These are phyloP conservation scores for Zaprionus taronus DNA, from an alignment of 1,140 invertebrate species.

Conservation along the genomic window DNA sequence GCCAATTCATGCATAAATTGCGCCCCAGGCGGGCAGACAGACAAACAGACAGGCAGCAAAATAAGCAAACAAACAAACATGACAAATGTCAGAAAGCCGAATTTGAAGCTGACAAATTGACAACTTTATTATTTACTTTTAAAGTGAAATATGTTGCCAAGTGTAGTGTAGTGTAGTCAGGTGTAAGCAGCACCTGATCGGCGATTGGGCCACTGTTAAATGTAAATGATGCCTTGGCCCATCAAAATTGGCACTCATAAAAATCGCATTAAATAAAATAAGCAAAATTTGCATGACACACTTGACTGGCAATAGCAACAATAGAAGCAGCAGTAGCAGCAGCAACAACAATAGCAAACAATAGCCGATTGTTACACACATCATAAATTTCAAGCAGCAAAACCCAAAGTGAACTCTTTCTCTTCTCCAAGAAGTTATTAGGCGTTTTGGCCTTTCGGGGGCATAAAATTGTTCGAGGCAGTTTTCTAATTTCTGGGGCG, in stretches of 20 bases:
- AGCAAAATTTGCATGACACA: constrained; percentile 72
- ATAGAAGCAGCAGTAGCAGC: constrained; percentile 14
- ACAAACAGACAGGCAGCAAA: constrained; percentile 11
- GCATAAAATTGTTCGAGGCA: constrained; percentile 66
- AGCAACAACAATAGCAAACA: constrained; percentile 34
- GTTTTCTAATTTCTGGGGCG: constrained; percentile 83
- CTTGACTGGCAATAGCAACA: constrained; percentile 34
- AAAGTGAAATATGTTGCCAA: neutral
- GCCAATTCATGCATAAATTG: constrained; percentile 60
- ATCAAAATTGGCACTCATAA: constrained; percentile 59
- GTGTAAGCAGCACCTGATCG: constrained; percentile 9
- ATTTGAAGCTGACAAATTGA: constrained; percentile 34
- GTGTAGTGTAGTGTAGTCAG: neutral
- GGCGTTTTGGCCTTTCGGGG: constrained; percentile 21
- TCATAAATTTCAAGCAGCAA: constrained; percentile 67
- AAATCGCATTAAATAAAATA: constrained; percentile 72
- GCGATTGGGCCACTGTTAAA: constrained; percentile 59
- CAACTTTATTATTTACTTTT: neutral
- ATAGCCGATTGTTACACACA: constrained; percentile 77
- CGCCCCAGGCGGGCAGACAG: constrained; percentile 25
- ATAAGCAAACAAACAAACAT: constrained; percentile 62
- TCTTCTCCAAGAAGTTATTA: constrained; percentile 52
- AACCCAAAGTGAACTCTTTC: constrained; percentile 38
- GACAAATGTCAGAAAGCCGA: constrained; percentile 64
- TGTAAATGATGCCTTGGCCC: constrained; percentile 39